A percentile compares a stretch with the other conserved stretches of the same genome.
These are phyloP conservation scores for Euura lappo DNA, from an alignment of 1,140 invertebrate species.

Conservation along the genomic window DNA sequence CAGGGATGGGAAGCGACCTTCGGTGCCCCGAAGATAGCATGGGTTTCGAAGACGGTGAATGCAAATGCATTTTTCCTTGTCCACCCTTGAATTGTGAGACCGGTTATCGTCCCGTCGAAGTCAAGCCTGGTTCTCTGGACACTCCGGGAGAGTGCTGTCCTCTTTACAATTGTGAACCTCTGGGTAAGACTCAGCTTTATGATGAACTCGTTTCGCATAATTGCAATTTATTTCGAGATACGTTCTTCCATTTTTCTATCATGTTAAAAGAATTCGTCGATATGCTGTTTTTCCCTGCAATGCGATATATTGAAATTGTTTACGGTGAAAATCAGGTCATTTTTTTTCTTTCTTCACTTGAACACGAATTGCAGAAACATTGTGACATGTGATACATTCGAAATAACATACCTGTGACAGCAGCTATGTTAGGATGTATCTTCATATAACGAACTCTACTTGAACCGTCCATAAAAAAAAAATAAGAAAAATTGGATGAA, in stretches of 20 bases:
- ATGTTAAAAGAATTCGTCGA: neutral
- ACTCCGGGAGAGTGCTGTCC: conserved; percentile 49
- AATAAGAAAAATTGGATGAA: too few species aligned
- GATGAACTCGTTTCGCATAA: neutral
- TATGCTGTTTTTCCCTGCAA: too few species aligned
- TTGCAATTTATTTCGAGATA: neutral
- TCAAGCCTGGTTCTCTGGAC: conserved; percentile 38
- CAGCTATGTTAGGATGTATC: too few species aligned
- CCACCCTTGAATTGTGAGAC: conserved; percentile 42
- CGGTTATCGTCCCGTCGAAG: conserved; percentile 42
- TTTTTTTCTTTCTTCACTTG: too few species aligned
- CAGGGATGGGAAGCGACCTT: conserved; percentile 30
- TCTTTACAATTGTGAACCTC: conserved; percentile 47
- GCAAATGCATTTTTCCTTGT: conserved; percentile 49
- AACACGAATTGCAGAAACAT: too few species aligned
- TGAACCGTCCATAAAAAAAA: too few species aligned
- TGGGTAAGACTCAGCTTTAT: conserved; percentile 37
- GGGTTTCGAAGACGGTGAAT: conserved; percentile 44
- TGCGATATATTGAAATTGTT: too few species aligned
- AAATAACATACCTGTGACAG: too few species aligned
- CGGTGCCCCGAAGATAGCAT: conserved; percentile 50
- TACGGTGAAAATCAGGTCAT: too few species aligned
- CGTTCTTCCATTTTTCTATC: neutral
- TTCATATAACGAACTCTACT: too few species aligned
- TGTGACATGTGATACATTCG: too few species aligned